phyloP scores from a whole-genome alignment of 2,113 vertebrate species.

The Charadrius vociferus region DNA sequence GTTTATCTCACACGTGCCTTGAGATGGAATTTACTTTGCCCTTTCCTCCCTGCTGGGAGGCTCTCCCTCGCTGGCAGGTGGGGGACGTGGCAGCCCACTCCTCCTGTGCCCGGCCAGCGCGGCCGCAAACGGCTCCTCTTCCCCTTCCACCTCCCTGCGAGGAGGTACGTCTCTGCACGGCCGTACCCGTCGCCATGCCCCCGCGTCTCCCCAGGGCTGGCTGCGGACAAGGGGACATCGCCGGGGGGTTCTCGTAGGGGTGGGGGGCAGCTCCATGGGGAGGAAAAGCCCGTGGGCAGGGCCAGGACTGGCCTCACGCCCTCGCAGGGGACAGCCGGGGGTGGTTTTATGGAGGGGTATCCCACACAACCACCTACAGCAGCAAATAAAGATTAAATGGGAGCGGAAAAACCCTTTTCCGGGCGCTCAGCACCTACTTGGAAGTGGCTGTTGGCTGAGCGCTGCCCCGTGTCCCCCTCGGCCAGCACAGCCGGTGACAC shows the following conservation, averaged over 20 bases:
- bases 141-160: not conserved
- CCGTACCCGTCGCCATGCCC: too few relatives aligned
- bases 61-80: not conserved
- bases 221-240: not conserved
- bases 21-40: not conserved
- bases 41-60: not conserved
- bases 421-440: not conserved
- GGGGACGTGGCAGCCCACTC: not conserved
- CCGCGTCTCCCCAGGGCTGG: too few relatives aligned
- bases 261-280: not conserved
- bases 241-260: not conserved
- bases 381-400: not conserved
- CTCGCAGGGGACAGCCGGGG: not conserved
- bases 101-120: not conserved
- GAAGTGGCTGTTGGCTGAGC: not conserved
- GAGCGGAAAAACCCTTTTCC: not conserved
- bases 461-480: too few relatives aligned
- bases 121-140: rapidly evolving
- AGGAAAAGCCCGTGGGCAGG: not conserved
- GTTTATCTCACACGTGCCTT: not conserved
- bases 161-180: not conserved
- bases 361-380: not conserved
- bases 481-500: not conserved
- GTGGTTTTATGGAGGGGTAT: not conserved
- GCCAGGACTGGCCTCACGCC: not conserved